Evolutionary conservation across 1,140 invertebrate genomes (phyloP).

Genomic region (Aphidius ervi): DNA sequence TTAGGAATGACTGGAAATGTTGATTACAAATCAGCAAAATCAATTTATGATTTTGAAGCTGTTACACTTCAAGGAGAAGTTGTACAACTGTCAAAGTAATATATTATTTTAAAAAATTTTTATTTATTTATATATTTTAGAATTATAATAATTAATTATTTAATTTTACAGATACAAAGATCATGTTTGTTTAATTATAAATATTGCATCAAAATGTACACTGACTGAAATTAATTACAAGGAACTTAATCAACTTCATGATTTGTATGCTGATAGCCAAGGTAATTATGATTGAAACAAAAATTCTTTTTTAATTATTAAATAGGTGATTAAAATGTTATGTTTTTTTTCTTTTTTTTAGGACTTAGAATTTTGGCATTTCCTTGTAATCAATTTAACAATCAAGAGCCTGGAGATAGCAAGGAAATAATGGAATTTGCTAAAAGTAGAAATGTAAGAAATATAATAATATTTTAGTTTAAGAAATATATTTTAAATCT

Average conservation of each 20-base stretch:
- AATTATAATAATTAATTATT: background rate
- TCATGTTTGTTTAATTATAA: conserved; percentile 74
- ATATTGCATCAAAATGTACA: conserved; percentile 86
- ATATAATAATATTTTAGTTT: conserved; percentile 34
- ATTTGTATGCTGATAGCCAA: conserved; percentile 63
- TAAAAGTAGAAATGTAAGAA: conserved; percentile 65
- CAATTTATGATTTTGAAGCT: conserved; percentile 75
- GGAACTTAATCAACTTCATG: conserved; percentile 69
- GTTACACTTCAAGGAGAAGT: conserved; percentile 70
- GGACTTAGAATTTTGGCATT: conserved; percentile 80
- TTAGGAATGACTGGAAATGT: conserved; percentile 44
- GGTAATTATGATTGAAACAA: conserved; percentile 34
- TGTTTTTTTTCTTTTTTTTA: conserved; percentile 24
- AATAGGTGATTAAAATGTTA: no score
- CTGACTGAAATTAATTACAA: conserved; percentile 77
- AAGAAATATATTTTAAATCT: background rate
- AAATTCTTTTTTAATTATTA: no score
- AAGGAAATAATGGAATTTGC: conserved; percentile 76
- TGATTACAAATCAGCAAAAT: conserved; percentile 63
- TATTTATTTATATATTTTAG: background rate
- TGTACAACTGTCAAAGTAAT: conserved; percentile 64
- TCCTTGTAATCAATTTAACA: conserved; percentile 90
- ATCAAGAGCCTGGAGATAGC: conserved; percentile 70
- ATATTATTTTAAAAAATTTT: conserved; percentile 10
- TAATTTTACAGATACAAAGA: conserved; percentile 58